Evolutionary conservation across 2,888 invertebrate species (phyloP).

Genomic region (Apeira syringaria): DNA sequence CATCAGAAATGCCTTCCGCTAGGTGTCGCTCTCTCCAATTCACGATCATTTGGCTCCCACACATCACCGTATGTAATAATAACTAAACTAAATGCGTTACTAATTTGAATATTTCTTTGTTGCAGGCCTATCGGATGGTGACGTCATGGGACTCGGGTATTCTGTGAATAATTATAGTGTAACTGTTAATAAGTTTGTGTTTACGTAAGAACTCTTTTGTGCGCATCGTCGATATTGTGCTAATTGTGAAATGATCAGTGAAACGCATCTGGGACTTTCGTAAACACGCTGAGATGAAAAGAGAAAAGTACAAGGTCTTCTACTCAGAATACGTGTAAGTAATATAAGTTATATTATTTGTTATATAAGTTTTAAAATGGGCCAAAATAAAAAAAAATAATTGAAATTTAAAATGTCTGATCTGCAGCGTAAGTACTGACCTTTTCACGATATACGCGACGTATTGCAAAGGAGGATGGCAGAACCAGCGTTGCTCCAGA

Average conservation of each 20-base stretch:
- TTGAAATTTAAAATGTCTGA: no score
- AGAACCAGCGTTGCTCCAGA: no score
- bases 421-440: no score
- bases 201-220: slow-evolving; percentile 45
- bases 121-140: slow-evolving; percentile 40
- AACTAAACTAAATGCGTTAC: slow-evolving; percentile 29
- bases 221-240: slow-evolving; percentile 30
- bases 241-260: slow-evolving; percentile 66
- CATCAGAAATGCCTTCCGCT: slow-evolving; percentile 19
- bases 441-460: no score
- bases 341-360: no score
- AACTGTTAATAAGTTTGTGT: slow-evolving; percentile 43
- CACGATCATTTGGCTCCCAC: slow-evolving; percentile 25
- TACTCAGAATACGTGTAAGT: slow-evolving; percentile 64
- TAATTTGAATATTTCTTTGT: slow-evolving; percentile 45
- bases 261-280: slow-evolving; percentile 46
- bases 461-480: no score
- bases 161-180: slow-evolving; percentile 39
- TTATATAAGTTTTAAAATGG: no score
- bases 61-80: slow-evolving; percentile 20
- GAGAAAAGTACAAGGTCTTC: slow-evolving; percentile 77
- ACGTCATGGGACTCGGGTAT: slow-evolving; percentile 42
- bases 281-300: slow-evolving; percentile 77
- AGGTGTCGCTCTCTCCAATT: slow-evolving; percentile 22
- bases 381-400: no score